phyloP scores from a whole-genome alignment of 2,888 invertebrate genomes.

The Lampropteryx suffumata region DNA sequence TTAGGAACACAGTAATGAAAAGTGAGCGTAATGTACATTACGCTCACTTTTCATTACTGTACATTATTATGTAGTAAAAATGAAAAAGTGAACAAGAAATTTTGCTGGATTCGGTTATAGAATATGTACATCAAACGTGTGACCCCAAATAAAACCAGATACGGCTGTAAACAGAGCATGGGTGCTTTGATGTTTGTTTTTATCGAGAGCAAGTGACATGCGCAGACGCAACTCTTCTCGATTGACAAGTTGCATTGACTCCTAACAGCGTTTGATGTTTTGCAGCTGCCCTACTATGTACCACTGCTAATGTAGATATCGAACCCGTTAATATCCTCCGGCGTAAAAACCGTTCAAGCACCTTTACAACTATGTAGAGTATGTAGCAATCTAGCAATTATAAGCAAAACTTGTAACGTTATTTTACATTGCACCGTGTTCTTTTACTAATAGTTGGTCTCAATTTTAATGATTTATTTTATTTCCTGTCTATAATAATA shows the following conservation, averaged over 20 bases:
- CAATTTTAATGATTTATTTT: neutral
- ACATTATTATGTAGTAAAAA: neutral
- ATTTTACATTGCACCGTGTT: neutral
- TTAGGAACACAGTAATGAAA: conserved; percentile 11
- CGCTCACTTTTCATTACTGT: too few species aligned
- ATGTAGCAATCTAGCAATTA: conserved; percentile 5
- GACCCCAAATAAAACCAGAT: conserved; percentile 69
- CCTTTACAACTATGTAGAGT: neutral
- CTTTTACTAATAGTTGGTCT: neutral
- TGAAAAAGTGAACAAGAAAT: conserved; percentile 24
- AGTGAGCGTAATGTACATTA: conserved; percentile 3
- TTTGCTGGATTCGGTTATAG: conserved; percentile 48
- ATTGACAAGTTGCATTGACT: conserved; percentile 53
- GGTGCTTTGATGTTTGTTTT: conserved; percentile 63
- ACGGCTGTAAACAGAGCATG: conserved; percentile 54
- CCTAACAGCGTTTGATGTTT: conserved; percentile 36
- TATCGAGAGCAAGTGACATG: conserved; percentile 44
- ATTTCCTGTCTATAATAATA: conserved; percentile 24
- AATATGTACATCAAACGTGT: conserved; percentile 71
- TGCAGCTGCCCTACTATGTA: conserved; percentile 27
- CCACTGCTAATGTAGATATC: conserved; percentile 24
- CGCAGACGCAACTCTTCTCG: conserved; percentile 44
- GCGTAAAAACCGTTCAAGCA: conserved; percentile 5
- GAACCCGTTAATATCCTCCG: conserved; percentile 12
- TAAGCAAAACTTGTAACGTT: neutral